Percentiles rank a stretch among this genome's conserved stretches.
Evolutionary conservation across 2,888 invertebrate genomes (phyloP).

Genomic region (Syrphus vitripennis): DNA sequence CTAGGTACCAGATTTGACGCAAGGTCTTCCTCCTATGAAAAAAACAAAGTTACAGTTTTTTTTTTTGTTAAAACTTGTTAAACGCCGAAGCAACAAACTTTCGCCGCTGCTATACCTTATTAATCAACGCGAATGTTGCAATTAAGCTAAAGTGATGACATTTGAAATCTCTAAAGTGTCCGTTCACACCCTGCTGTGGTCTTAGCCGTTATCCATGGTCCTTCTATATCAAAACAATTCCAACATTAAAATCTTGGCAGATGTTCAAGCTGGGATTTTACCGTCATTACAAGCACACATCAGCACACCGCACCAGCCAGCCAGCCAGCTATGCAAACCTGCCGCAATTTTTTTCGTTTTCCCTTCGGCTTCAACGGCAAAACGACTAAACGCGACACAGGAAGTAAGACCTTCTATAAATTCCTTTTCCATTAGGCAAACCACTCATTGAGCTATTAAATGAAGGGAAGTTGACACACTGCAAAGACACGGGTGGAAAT

Average conservation of each 20-base stretch:
- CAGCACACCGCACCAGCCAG: conserved; percentile 21
- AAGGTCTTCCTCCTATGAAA: too few relatives aligned
- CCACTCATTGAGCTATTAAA: conserved; percentile 60
- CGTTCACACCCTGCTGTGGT: conserved; percentile 34
- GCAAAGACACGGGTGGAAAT: conserved; percentile 63
- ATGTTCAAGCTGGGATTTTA: conserved; percentile 69
- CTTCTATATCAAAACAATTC: conserved; percentile 17
- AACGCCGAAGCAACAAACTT: neutral
- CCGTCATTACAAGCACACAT: conserved; percentile 57
- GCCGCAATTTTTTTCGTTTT: conserved; percentile 7
- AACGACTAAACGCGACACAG: conserved; percentile 30
- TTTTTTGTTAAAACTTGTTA: neutral
- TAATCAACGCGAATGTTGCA: conserved; percentile 18
- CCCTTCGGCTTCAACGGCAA: neutral
- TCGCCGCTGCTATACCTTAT: neutral
- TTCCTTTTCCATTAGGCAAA: conserved; percentile 67
- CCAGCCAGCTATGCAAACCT: conserved; percentile 38
- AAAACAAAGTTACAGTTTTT: too few relatives aligned
- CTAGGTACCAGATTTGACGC: too few relatives aligned
- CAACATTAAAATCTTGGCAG: conserved; percentile 67
- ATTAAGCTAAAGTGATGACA: conserved; percentile 37
- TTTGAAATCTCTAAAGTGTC: conserved; percentile 53
- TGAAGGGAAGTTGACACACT: conserved; percentile 56
- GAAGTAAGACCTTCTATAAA: conserved; percentile 65
- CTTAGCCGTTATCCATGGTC: conserved; percentile 11